phyloP scores from a whole-genome alignment of 1,140 invertebrate species.

The Sarcophaga peregrina region DNA sequence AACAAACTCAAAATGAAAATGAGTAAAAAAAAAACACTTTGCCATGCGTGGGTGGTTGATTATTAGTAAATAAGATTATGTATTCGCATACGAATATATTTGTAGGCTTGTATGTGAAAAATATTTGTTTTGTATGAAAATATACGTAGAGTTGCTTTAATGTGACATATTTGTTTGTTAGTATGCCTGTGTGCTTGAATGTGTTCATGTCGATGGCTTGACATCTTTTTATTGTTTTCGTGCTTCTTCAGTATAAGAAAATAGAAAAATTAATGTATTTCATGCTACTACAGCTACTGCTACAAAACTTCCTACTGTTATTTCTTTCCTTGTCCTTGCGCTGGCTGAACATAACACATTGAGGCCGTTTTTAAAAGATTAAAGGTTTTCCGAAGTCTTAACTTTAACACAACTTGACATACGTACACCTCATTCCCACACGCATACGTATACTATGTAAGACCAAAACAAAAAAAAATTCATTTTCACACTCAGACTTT shows the following conservation, averaged over 20 bases:
- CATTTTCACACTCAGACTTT: too few relatives aligned
- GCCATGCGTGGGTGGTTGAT: too few relatives aligned
- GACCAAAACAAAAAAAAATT: too few relatives aligned
- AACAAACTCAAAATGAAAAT: too few relatives aligned
- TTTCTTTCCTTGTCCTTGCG: too few relatives aligned
- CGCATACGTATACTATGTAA: too few relatives aligned
- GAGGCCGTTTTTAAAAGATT: background rate
- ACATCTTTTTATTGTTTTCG: background rate
- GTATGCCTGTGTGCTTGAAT: too few relatives aligned
- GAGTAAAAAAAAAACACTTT: too few relatives aligned
- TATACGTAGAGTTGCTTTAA: conserved; percentile 16
- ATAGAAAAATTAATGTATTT: background rate
- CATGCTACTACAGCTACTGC: background rate
- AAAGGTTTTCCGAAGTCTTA: conserved; percentile 5
- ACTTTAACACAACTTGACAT: background rate
- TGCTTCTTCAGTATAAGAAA: background rate
- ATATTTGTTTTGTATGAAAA: background rate
- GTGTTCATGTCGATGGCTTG: background rate
- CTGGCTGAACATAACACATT: background rate
- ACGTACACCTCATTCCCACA: background rate
- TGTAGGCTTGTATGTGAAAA: background rate
- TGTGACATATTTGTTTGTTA: background rate
- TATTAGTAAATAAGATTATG: background rate
- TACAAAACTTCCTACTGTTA: too few relatives aligned
- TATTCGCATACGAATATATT: background rate